These are phyloP conservation scores for Syrrhaptes paradoxus DNA, from an alignment of 2,113 vertebrate species.

Conservation along the genomic window DNA sequence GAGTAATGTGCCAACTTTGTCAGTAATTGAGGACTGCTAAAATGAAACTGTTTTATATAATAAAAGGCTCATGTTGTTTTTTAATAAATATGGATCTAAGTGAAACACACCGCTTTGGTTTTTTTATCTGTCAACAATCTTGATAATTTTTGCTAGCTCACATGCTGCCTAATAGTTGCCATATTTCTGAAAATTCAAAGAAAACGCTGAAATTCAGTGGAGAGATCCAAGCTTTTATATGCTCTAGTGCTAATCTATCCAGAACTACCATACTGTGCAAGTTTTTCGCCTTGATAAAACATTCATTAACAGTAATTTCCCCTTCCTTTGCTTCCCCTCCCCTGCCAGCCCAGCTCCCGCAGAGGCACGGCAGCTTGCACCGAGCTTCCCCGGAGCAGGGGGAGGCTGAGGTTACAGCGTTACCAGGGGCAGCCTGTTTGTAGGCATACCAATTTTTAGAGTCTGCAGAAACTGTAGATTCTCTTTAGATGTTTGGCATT, in stretches of 20 bases:
- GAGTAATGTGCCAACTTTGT: neutral
- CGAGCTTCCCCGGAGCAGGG: neutral
- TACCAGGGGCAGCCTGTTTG: neutral
- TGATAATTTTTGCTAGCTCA: neutral
- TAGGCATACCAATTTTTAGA: neutral
- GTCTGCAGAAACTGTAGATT: neutral
- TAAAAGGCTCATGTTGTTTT: neutral
- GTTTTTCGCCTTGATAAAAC: slow-evolving; percentile 13
- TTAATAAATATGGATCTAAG: neutral
- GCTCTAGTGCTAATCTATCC: neutral
- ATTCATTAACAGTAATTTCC: neutral
- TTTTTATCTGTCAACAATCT: neutral
- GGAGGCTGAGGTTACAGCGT: neutral
- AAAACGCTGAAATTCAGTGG: neutral
- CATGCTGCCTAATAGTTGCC: neutral
- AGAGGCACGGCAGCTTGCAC: neutral
- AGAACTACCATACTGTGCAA: neutral
- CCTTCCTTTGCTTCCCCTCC: neutral
- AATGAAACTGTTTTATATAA: neutral
- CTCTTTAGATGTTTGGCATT: neutral
- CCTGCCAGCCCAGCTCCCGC: neutral
- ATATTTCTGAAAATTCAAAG: neutral
- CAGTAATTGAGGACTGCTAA: neutral
- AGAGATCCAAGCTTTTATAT: neutral
- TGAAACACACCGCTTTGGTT: neutral